Evolutionary conservation across 35 echinoderm and acorn worm genomes (phyloP), one percentile per base, ranked within the genome.

Genomic region (Apostichopus japonicus): DNA sequence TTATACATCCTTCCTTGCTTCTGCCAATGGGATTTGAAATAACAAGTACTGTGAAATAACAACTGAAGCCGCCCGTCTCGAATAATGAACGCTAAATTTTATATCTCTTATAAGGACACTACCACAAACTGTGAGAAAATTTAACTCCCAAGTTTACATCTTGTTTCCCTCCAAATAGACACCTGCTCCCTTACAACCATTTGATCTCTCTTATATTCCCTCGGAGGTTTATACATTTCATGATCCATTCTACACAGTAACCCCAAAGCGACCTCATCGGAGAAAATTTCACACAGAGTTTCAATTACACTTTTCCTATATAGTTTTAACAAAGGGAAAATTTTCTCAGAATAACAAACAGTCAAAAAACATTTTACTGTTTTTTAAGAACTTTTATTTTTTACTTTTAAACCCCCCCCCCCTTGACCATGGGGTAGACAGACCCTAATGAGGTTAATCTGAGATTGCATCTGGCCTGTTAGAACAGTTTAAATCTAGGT

Each of bases 261-360:
- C 78, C 78, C 78, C 33, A 54, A 80, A 54, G 78, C 14, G 51
- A 14, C 6, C 78, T 61, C 13, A 13, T 61, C 51, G 3, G 23
- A 53, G 78, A 10, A 80, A 80, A 80, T 33, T 80, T 80, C 78
- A 80, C 78, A 80, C 78, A 80, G 5, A 80, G 78, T 53, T 80
- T 53, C 78, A 53, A 53, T 80, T 80, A 16, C 33, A 7, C 13
- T 44, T 54, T 80, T 4, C 5, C 16, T 54, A 80, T 44, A 80
- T 44, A 27, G 23, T 80, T 33, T 5, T 24, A 53, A 5, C 24
- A 53, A 80, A 13, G 33, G 78, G 15, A 27, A 53, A 54, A 53
- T 5, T 9, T 53, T 14, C 6, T 27, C 5, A 33, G 78, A 53
- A 27, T 80, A 80, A 5, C 16, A 27, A 24, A 80, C 4, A 23